phyloP scores from a whole-genome alignment of 2,888 invertebrate species.

The Eupithecia dodoneata region DNA sequence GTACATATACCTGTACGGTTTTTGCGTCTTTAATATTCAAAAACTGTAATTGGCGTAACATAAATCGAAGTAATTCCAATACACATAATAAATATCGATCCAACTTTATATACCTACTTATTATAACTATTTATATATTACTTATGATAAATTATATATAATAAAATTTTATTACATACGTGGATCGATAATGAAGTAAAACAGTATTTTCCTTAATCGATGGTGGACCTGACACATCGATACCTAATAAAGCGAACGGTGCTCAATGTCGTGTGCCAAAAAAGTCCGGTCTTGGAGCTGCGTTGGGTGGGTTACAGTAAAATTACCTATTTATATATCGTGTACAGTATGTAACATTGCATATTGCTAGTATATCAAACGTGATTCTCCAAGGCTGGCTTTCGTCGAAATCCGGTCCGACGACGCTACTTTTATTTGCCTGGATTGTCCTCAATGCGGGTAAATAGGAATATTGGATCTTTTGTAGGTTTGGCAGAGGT shows the following conservation, averaged over 20 bases:
- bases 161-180: not conserved
- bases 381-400: slow-evolving; percentile 61
- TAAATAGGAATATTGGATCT: slow-evolving; percentile 46
- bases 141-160: not conserved
- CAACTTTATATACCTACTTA: not conserved
- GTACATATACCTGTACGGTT: not conserved
- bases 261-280: slow-evolving; percentile 69
- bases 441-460: slow-evolving; percentile 51
- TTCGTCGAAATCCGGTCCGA: slow-evolving; percentile 65
- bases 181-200: slow-evolving; percentile 11
- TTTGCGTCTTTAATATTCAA: not conserved
- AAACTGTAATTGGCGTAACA: not conserved
- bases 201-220: slow-evolving; percentile 49
- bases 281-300: slow-evolving; percentile 58
- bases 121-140: too few species aligned
- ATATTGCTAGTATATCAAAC: slow-evolving; percentile 39
- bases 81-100: not conserved
- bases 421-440: slow-evolving; percentile 57
- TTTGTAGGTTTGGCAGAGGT: slow-evolving; percentile 20
- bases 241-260: slow-evolving; percentile 61
- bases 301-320: slow-evolving; percentile 48
- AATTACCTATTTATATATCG: slow-evolving; percentile 41
- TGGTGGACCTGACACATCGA: slow-evolving; percentile 48
- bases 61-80: not conserved
- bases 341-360: slow-evolving; percentile 16